Evolutionary conservation across 2,113 vertebrate species (phyloP), one percentile per base, ranked within the genome.

Genomic region (Chaetops frenatus): DNA sequence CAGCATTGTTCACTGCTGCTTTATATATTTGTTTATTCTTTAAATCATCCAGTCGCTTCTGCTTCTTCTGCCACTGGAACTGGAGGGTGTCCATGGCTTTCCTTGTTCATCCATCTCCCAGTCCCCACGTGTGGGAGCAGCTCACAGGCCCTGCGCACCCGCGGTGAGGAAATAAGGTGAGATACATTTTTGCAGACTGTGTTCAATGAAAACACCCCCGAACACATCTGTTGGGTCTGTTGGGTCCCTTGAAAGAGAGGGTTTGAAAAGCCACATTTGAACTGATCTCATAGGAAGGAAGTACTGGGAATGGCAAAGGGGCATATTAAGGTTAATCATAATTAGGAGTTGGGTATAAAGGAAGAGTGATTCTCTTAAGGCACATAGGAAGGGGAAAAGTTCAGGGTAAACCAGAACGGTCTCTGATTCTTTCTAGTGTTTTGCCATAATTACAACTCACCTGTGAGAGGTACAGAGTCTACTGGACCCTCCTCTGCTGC

Each of bases 31-130:
- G 23, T 40, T 71, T 42, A 33, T 64, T 57, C 50, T 33, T 72
- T 72, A 33, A 44, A 18, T 57, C 12, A 0, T 50, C 31, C 0
- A 0, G 19, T 72, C 35, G 33, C 42, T 64, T 42, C 35, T 48
- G 25, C 9, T 22, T 12, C 25, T 80, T 51, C 54, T 2, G 0
- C 58, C 36, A 18, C 58, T 65, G 44, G 33, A 50, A 11, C 31
- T 50, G 31, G 18, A 44, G 51, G 23, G 15, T 0, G 0, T 50
- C 65, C 67, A 5, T 36, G 50, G 36, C 60, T 28, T 58, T 58
- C 33, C 51, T 50, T 7, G 2, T 8, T 20, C 5, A 0, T 81
- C 36, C 67, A 33, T 33, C 28, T 65, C 31, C 48, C 31, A 28
- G 24, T 44, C 44, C 27, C 27, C 48, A n/a, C 0, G 0, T 23